Base-by-base conservation (phyloP, 2,113 vertebrate genomes). In the Psilopogon haemacephalus region DNA sequence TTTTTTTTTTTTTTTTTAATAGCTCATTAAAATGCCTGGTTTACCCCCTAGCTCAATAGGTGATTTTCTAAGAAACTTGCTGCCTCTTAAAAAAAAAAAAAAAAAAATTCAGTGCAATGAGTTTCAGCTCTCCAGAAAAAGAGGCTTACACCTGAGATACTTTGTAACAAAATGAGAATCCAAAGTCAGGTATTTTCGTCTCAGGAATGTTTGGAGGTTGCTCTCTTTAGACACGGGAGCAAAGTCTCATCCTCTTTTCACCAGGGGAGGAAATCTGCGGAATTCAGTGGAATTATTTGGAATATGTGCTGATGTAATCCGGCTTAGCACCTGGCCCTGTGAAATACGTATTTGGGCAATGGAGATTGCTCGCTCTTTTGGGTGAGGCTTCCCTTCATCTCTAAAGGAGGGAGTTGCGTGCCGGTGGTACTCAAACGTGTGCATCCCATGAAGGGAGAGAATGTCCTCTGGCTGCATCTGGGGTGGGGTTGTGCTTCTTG, bases 101-200 rank as follows among this genome's bases (percentile, higher is more conserved):
- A 63, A 58, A 10, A 7, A 4, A 59, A 64, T 62, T 55, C 15
- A 56, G 38, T 72, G 35, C 28, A 83, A 28, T 69, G 87, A 69
- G 27, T 90, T 98, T 93, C 93, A 95, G 65, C 89, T 87, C 85
- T 74, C 58, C 74, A 92, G 67, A 81, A 96, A 96, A 95, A 92
- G 48, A 69, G 38, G 26, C 89, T 95, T 94, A 86, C 27, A 12
- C 86, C 87, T 94, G 91, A 90, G 92, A 94, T 62, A 55, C 26
- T 80, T 59, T 19, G 28, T 59, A 82, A 52, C 67, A 76, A 79
- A 89, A 73, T 0, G 10, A 73, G 78, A 24, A 65, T 59, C 82
- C 59, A 38, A 71, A 85, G 32, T 50, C 33, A 63, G 59, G 40
- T 38, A 55, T 73, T 95, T 89, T 46, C 46, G 27, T 14, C 1